Evolutionary conservation across 2,113 vertebrate species (phyloP), one percentile per base, ranked within the genome.

Genomic region (Crotalus tigris): DNA sequence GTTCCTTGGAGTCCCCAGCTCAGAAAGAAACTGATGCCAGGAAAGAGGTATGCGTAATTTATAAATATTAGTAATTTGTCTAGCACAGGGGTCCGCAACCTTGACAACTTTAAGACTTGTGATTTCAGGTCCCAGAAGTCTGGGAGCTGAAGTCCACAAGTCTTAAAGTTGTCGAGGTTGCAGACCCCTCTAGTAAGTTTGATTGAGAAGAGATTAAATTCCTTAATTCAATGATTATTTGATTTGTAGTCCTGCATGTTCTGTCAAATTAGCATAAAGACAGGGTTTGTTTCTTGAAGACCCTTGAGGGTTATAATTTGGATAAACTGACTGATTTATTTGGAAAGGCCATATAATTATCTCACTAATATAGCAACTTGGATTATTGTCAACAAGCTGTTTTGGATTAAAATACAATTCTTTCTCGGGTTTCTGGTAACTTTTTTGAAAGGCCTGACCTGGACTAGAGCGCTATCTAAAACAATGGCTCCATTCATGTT

Each of bases 61-160:
- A 0, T 11, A 0, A 13, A 15, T 0, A n/a, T 46, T 23, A 4
- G 6, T 0, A 1, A 0, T 10, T 5, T 81, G 39, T 3, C 0
- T 54, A 3, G 0, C 1, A 51, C 49, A 51, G 49, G 49, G 49
- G 8, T 51, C 49, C 1, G 49, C 49, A 9, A 51, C 1, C 49
- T 51, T 51, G 49, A 9, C 49, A 51, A 51, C 49, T 51, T 51
- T 51, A 51, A 51, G 49, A 51, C 49, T 51, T 51, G 49, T 51
- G 49, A 51, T 51, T 51, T 51, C 49, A 51, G 49, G 8, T 51
- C 49, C 49, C 49, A 9, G 49, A 51, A 51, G 8, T 51, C 46
- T 49, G 46, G 46, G 46, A 49, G 46, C 46, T 49, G 46, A 49
- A 49, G 46, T 49, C 46, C 46, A 49, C 46, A 49, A 49, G 5